Evolutionary conservation across 2,113 vertebrate genomes (phyloP), one percentile per base, ranked within the genome.

Genomic region (Albula goreensis): DNA sequence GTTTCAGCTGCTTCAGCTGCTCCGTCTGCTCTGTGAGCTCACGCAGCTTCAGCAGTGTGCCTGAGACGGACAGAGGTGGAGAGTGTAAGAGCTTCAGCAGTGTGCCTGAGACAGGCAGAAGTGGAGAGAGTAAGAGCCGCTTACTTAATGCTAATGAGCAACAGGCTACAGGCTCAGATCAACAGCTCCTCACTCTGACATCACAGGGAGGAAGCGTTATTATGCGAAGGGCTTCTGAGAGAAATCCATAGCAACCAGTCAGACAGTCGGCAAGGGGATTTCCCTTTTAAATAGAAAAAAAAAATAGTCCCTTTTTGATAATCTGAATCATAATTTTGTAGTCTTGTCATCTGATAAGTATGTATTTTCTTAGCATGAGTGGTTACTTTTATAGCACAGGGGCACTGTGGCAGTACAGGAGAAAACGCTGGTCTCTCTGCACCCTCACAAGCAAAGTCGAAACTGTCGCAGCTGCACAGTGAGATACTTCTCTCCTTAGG

Each of bases 191-290:
- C 15, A 51, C 56, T 60, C 86, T 86, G 86, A 86, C 86, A 82
- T 82, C 81, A 83, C 66, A 2, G 56, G 86, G 78, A 83, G 86
- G 86, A 78, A n/a, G 86, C 60, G 81, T 70, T 83, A 17, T 70
- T 22, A 82, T 41, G 12, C n/a, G 77, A 51, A 79, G 25, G 82
- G 82, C 81, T 70, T 83, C 78, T 83, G 86, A 83, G 66, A 83
- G 53, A 86, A 83, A 86, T 63, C 86, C 86, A 86, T 86, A 82
- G 86, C 86, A 86, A 86, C 86, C 81, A 79, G 81, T 31, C 70
- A 78, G 51, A 78, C 82, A 78, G 66, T 50, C 19, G 83, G 57
- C 52, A 74, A 66, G 49, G 81, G 85, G 60, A 86, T 86, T 82
- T 53, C 78, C 53, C 60, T 53, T 48, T 82, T 25, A 82, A 83